These are phyloP conservation scores for Ariopsis seemanni DNA, from an alignment of 2,113 vertebrate genomes.

Conservation along the genomic window DNA sequence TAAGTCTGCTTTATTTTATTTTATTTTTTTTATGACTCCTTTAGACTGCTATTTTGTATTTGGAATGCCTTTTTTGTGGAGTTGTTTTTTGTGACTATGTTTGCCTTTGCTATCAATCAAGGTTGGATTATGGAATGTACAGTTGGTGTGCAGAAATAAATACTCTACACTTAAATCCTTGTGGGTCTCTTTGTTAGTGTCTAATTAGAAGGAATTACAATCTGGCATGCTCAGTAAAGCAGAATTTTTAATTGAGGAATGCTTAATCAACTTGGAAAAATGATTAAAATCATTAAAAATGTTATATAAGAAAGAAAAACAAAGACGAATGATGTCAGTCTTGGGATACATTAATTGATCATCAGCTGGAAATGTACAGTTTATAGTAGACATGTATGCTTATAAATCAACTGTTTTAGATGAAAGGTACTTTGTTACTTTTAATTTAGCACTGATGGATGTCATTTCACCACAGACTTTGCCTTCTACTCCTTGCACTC, in stretches of 20 bases:
- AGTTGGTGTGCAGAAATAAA: neutral
- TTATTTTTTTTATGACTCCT: neutral
- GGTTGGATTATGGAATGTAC: neutral
- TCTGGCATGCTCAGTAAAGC: constrained; percentile 1
- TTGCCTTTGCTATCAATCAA: neutral
- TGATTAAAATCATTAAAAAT: neutral
- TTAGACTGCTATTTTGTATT: neutral
- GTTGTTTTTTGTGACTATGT: neutral
- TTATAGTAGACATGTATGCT: neutral
- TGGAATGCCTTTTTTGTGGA: neutral
- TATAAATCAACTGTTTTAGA: neutral
- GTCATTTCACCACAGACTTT: neutral
- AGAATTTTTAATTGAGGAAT: neutral
- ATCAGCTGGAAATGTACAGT: neutral
- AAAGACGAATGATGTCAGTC: neutral
- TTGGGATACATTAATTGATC: neutral
- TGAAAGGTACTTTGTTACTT: neutral
- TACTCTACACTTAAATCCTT: neutral
- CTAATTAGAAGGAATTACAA: constrained; percentile 6
- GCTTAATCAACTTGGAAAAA: neutral
- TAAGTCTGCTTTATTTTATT: neutral
- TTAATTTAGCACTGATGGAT: neutral
- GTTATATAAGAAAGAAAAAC: neutral
- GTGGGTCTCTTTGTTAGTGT: neutral
- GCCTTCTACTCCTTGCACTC: neutral